Base-by-base conservation (phyloP, 1,140 invertebrate species). In the Hypothenemus hampei region DNA sequence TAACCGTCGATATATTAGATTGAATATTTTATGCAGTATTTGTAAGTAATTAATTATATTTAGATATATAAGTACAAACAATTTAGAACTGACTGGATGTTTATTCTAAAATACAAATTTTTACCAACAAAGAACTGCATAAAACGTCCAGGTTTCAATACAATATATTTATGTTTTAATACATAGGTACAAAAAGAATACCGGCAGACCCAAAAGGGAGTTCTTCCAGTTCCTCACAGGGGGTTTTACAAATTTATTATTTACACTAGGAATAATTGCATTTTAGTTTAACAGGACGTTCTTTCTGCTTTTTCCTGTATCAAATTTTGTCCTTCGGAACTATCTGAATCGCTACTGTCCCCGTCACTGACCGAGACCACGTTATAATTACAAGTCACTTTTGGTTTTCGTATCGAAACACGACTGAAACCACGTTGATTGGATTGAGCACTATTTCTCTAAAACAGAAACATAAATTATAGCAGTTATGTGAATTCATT, bases 361-460 rank as follows among this genome's bases (percentile, higher is more conserved):
- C 62, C 70, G 21, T 69, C 69, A 58, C 67, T 70, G 24, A 69
- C 66, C 33, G 69, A 63, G 36, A 72, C 69, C 23, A 72, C 69
- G 54, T 72, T 72, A 53, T 72, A 72, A 48, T 72, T 71, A 57
- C 70, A 72, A 18, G 70, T 72, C 8, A 72, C 69, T 59, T 69
- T 72, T 18, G 70, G 70, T 49, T 72, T 72, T 50, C 67, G 69
- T 53, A 72, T 72, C 16, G 70, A 72, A 21, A 72, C 69, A 46
- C 62, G 65, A 57, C 64, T 72, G 58, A 68, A 72, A 13, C 63
- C 64, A 16, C 63, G 43, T 60, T 65, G 65, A 16, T 61, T 47
- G 22, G 60, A 44, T 24, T 69, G 68, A 23, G 65, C 51, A 56
- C 60, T 68, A 45, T 64, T 72, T 59, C 59, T 66, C 70, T 70